Conservation (phyloP, 2,888 invertebrate species). For the Apomyelois bistriatella region DNA sequence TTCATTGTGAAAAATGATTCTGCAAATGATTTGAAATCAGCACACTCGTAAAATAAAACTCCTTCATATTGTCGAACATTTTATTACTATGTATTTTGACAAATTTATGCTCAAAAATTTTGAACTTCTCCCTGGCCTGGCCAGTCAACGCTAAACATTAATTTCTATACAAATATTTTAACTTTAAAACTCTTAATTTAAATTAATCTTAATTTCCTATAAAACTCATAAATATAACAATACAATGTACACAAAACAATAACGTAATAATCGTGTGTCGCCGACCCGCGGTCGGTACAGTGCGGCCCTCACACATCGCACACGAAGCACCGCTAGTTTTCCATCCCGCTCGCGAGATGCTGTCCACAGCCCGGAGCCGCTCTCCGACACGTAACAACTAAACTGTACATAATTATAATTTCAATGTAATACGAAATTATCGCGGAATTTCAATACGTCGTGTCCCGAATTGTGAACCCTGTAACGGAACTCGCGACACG, state of each 20-base stretch:
- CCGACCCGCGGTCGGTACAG: constrained; percentile 9
- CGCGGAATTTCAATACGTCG: background rate
- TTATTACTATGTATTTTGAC: constrained; percentile 50
- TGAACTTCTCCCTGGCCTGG: constrained; percentile 11
- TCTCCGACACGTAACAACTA: constrained; percentile 3
- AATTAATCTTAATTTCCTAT: constrained; percentile 39
- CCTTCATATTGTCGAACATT: constrained; percentile 65
- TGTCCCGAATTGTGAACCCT: background rate
- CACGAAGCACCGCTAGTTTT: constrained; percentile 51
- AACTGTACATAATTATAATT: constrained; percentile 4
- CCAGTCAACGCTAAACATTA: constrained; percentile 14
- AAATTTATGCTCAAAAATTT: constrained; percentile 24
- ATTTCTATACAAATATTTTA: constrained; percentile 20
- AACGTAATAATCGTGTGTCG: constrained; percentile 40
- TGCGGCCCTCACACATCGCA: background rate
- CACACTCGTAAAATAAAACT: constrained; percentile 38
- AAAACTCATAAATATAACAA: constrained; percentile 70
- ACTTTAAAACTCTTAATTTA: constrained; percentile 54
- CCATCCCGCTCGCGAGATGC: constrained; percentile 38
- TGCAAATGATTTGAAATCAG: background rate
- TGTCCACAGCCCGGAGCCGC: constrained; percentile 4
- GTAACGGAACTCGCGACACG: background rate
- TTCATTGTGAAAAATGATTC: no score
- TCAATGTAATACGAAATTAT: constrained; percentile 3
- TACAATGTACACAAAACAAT: constrained; percentile 64